phyloP scores from a whole-genome alignment of 2,888 invertebrate species.

The Bombylius discolor region DNA sequence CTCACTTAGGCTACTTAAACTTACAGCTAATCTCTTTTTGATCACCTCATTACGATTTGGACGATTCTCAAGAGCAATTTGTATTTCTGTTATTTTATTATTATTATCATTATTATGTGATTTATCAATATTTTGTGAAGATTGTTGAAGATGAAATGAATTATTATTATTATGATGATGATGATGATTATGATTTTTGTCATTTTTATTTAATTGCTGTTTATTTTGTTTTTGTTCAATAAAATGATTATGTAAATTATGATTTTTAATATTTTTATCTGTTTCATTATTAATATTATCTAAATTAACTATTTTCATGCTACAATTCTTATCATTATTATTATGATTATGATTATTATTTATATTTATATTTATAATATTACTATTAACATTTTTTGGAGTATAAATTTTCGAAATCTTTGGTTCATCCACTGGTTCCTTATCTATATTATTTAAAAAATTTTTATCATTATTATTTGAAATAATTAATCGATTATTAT shows the following conservation, averaged over 20 bases:
- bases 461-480: background rate
- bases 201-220: background rate
- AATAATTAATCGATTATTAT: background rate
- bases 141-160: background rate
- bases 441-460: background rate
- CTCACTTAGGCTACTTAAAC: conserved; percentile 12
- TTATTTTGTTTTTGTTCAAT: background rate
- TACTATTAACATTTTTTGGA: conserved; percentile 9
- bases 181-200: background rate
- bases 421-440: conserved; percentile 37
- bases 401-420: conserved; percentile 26
- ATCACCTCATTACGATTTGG: background rate
- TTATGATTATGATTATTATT: conserved; percentile 3
- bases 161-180: background rate
- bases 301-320: conserved; percentile 3
- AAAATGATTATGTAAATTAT: background rate
- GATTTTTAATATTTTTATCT: background rate
- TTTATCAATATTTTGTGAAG: background rate
- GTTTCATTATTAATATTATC: background rate
- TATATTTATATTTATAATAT: background rate
- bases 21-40: conserved; percentile 11
- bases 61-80: background rate
- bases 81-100: background rate
- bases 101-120: background rate
- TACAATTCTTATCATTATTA: background rate